Conservation (phyloP, 2,888 invertebrate species). For the Phorcus lineatus region DNA sequence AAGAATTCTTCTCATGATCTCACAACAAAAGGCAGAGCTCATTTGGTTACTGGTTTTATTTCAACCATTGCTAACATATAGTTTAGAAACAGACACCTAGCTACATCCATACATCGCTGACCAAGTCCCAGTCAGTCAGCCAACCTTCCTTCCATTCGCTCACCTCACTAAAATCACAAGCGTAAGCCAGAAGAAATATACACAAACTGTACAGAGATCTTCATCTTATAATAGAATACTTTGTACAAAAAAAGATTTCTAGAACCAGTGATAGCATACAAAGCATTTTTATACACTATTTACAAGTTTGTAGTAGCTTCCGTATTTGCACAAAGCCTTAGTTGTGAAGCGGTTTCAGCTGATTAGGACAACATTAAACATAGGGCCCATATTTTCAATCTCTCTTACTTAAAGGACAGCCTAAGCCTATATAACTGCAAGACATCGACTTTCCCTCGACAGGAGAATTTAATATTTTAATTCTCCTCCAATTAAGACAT, state of each 20-base stretch:
- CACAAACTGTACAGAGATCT: constrained; percentile 25
- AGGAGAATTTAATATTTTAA: too few species aligned
- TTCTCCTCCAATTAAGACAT: too few species aligned
- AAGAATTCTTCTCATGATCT: too few species aligned
- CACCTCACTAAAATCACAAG: constrained; percentile 24
- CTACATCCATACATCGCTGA: constrained; percentile 22
- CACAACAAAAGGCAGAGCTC: not conserved
- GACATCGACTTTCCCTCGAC: too few species aligned
- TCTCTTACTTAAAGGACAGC: too few species aligned
- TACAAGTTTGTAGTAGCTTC: constrained; percentile 6
- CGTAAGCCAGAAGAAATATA: constrained; percentile 21
- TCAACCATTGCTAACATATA: constrained; percentile 25
- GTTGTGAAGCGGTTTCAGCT: constrained; percentile 1
- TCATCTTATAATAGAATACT: constrained; percentile 6
- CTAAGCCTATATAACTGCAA: too few species aligned
- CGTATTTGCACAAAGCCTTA: not conserved
- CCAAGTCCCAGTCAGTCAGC: constrained; percentile 1
- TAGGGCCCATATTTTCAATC: too few species aligned
- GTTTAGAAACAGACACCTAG: constrained; percentile 25
- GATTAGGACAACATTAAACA: too few species aligned
- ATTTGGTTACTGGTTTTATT: constrained; percentile 24
- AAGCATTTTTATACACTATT: constrained; percentile 10
- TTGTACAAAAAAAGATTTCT: not conserved
- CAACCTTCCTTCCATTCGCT: constrained; percentile 7
- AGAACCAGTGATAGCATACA: constrained; percentile 16